A percentile compares a stretch with the other conserved stretches of the same genome.
phyloP scores from a whole-genome alignment of 2,888 invertebrate genomes.

The Ormyrus nitidulus region DNA sequence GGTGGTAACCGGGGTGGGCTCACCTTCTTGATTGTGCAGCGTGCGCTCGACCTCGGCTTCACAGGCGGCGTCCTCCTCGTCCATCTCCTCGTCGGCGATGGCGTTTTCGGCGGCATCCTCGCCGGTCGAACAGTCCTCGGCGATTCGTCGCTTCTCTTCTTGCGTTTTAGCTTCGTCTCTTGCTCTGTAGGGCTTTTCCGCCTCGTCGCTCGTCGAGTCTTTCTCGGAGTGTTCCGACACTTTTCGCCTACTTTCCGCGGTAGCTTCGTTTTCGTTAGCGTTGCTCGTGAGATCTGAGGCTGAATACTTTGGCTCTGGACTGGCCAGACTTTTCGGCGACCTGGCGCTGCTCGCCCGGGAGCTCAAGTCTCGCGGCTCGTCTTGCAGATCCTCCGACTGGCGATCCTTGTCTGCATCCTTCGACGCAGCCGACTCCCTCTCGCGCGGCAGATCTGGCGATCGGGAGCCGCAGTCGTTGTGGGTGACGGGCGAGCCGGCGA shows the following conservation, averaged over 20 bases:
- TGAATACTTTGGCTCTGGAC: conserved; percentile 66
- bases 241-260: conserved; percentile 41
- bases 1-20: conserved; percentile 68
- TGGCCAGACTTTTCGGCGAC: conserved; percentile 63
- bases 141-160: conserved; percentile 26
- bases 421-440: conserved; percentile 65
- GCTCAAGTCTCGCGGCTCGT: conserved; percentile 72
- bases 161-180: conserved; percentile 55
- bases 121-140: conserved; percentile 61
- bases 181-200: conserved; percentile 45
- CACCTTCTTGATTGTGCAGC: conserved; percentile 69
- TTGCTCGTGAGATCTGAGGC: conserved; percentile 49
- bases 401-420: conserved; percentile 37
- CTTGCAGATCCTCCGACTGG: conserved; percentile 61
- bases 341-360: conserved; percentile 69
- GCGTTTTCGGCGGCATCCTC: conserved; percentile 65
- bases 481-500: conserved; percentile 17
- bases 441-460: conserved; percentile 61
- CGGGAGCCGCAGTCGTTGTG: conserved; percentile 63
- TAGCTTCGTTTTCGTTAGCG: conserved; percentile 39
- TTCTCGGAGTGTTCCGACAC: conserved; percentile 41
- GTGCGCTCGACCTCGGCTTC: conserved; percentile 60
- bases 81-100: conserved; percentile 66
- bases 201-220: conserved; percentile 49
- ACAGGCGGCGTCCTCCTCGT: conserved; percentile 61